Percentiles rank a stretch among this genome's conserved stretches.
These are phyloP conservation scores for Mylabris sibirica DNA, from an alignment of 2,888 invertebrate genomes.

Conservation along the genomic window DNA sequence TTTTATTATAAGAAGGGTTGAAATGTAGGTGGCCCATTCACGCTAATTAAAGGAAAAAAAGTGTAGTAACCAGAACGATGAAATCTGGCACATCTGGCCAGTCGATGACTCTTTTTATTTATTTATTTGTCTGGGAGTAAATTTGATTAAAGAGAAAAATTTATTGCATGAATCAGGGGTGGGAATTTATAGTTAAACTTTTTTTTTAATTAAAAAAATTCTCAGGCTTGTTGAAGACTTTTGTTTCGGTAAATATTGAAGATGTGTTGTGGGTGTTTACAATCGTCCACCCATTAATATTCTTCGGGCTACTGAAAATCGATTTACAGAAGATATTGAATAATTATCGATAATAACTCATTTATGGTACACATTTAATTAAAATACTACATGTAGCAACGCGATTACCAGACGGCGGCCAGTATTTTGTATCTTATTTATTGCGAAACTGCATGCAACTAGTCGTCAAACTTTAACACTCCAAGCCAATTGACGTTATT, in stretches of 20 bases:
- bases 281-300: constrained; percentile 25
- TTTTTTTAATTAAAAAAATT: constrained; percentile 8
- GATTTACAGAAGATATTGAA: constrained; percentile 48
- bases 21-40: constrained; percentile 48
- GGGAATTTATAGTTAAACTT: background rate
- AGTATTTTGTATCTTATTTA: constrained; percentile 28
- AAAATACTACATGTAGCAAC: constrained; percentile 40
- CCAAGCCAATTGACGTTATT: constrained; percentile 1
- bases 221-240: background rate
- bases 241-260: background rate
- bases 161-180: background rate
- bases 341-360: constrained; percentile 50
- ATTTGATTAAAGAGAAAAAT: constrained; percentile 3
- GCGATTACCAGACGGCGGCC: constrained; percentile 27
- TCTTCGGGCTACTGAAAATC: constrained; percentile 45
- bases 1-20: constrained; percentile 41
- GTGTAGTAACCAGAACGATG: background rate
- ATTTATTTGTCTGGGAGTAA: background rate
- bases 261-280: constrained; percentile 21
- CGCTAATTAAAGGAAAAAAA: constrained; percentile 51
- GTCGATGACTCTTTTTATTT: constrained; percentile 7
- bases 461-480: constrained; percentile 17
- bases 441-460: constrained; percentile 30
- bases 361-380: constrained; percentile 48
- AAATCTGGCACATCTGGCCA: constrained; percentile 55